Evolutionary conservation across 2,797 vertebrate species (phyloP), one percentile per base, ranked within the genome.

Genomic region (Odontamblyopus rebecca): DNA sequence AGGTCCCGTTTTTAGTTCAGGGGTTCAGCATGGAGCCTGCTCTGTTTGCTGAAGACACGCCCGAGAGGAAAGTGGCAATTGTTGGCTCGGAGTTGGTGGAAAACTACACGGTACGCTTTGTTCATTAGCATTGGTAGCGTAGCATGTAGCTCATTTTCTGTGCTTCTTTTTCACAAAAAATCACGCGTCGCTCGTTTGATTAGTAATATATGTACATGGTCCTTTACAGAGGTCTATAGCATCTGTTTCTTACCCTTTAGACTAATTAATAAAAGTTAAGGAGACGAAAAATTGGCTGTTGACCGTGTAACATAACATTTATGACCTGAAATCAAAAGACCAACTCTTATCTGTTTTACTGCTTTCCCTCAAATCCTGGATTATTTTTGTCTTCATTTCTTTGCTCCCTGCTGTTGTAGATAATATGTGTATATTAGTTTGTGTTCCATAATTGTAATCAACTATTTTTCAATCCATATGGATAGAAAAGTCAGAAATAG

Each of bases 1-100:
- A 30, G 0, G 9, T 27, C 3, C 2, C 1, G 65, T 54, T 67
- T 44, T 0, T 1, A 70, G 1, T 8, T 1, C 1, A 0, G 0
- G 1, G 48, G 35, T 18, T 53, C 13, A 61, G 48, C 6, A 95
- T 95, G 94, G 93, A 95, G 51, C 4, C 89, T 2, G 65, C 3
- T 0, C 32, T 69, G 2, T 93, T 91, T 69, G 76, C 86, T 19
- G 90, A 91, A 30, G 95, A 95, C 63, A 89, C 85, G 32, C 76
- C 86, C 48, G 95, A 94, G 75, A 95, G 95, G 73, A 92, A 87
- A 82, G 92, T 96, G 73, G 90, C 85, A 19, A 91, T 98, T 51
- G 89, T 96, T 68, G 97, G 97, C 15, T 97, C 97, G 11, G 96
- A 98, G 92, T 93, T 89, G 69, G 91, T 98, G 92, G 97, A 99